Evolutionary conservation across 2,797 vertebrate genomes (phyloP), one percentile per base, ranked within the genome.

Genomic region (Amazonetta brasiliensis): DNA sequence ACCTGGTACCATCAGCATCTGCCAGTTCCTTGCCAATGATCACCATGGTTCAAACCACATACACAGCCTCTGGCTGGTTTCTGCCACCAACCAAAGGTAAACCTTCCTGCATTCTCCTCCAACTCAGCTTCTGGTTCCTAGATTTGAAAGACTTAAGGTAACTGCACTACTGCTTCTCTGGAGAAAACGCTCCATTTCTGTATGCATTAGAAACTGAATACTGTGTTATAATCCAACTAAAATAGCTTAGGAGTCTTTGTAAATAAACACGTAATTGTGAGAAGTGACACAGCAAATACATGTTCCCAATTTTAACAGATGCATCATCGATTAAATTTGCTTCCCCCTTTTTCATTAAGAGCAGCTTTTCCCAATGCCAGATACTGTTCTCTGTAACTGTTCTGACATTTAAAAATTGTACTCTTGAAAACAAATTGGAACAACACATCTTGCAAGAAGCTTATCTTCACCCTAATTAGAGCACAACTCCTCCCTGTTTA

Each of bases 21-120:
- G 89, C 54, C 90, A 92, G 58, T 62, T 75, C 73, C 62, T 77
- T 75, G 50, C 44, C 88, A 69, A 3, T 4, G 28, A 76, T 63
- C 68, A 68, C 39, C 60, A 80, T 18, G 75, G 59, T 1, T 48
- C 82, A 79, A 80, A 92, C 43, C 68, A 82, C 75, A 71, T 21
- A 62, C 37, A n/a, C 7, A 31, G 35, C 14, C n/a, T 77, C 46
- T 10, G 0, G 67, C 44, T 87, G 79, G 78, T 41, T 92, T 33
- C 64, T 28, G 46, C 52, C 84, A 31, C 0, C 17, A 93, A 56
- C 54, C 0, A 0, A 60, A 48, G 56, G 28, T 69, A 50, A 12
- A 13, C 48, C 55, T 76, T 73, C 84, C n/a, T 33, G 39, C 0
- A 0, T 35, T 54, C 0, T 0, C 44, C 39, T 71, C 25, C 48